Conservation (phyloP, 1,140 invertebrate genomes). For the Zaprionus ghesquierei region DNA sequence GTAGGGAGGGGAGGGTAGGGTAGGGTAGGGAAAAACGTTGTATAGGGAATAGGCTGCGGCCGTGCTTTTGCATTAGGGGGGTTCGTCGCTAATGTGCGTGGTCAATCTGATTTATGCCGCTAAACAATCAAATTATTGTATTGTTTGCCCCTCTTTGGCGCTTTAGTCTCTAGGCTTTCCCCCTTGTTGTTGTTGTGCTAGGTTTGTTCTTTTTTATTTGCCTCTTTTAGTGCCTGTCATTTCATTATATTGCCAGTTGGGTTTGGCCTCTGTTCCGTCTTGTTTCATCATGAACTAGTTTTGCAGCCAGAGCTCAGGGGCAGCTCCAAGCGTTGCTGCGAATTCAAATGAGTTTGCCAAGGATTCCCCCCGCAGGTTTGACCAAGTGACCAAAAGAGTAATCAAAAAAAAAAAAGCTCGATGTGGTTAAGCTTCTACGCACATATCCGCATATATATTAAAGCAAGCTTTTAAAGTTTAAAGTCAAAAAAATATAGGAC, state of each 20-base stretch:
- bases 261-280: conserved; percentile 19
- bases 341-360: too few species aligned
- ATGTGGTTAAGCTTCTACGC: neutral
- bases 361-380: neutral
- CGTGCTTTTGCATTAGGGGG: neutral
- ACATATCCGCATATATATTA: too few species aligned
- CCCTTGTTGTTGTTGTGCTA: neutral
- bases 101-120: conserved; percentile 60
- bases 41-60: neutral
- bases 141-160: conserved; percentile 24
- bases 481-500: too few species aligned
- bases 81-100: conserved; percentile 56
- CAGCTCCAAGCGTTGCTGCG: conserved; percentile 25
- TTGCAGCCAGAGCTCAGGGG: conserved; percentile 29
- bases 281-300: conserved; percentile 65
- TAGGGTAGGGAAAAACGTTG: neutral
- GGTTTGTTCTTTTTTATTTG: conserved; percentile 2
- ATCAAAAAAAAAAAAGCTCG: neutral
- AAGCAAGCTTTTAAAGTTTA: neutral
- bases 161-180: conserved; percentile 5
- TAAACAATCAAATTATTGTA: conserved; percentile 74
- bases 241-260: conserved; percentile 50
- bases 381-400: too few species aligned
- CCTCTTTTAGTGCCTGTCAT: conserved; percentile 33
- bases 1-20: neutral